Base-by-base conservation (phyloP, 2,888 invertebrate species). In the Phyllotreta striolata region DNA sequence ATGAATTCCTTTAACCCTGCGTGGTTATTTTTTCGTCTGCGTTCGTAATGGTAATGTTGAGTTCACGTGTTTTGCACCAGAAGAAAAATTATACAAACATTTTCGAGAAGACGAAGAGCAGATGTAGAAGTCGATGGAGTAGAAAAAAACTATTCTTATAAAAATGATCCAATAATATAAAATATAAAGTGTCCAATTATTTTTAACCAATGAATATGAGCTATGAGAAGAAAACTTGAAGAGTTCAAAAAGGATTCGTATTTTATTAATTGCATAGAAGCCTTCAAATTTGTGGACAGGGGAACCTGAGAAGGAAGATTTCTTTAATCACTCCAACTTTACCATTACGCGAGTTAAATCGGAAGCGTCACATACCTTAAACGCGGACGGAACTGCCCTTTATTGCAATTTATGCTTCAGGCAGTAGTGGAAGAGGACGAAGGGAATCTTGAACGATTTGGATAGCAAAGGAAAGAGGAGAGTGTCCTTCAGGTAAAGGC, bases 321-420 rank as follows among this genome's bases (percentile, higher is more conserved):
- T 24, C 4, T 24, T 24, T 1, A 24, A 24, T n/a, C 1, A 24
- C 24, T 24, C 24, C 1, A 24, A 14, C n/a, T 47, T 47, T 47
- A 47, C 47, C 24, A 13, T 47, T 47, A 47, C 47, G 34, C 10
- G 13, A 14, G 14, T 47, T 47, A 47, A 24, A 47, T 14, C 24
- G 8, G 34, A 37, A 13, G 12, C 41, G 35, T 51, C 44, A 57
- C 47, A 43, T 57, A 62, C 51, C 56, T 56, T 59, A 51, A 13
- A 14, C 24, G 49, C n/a, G 14, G 14, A 51, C 13, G 41, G 37
- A 12, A 7, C 14, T 12, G 44, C 44, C 4, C 62, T 68, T 71
- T 75, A 79, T 73, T 80, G 79, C 67, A 81, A 73, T 72, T 80
- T 81, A 73, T 81, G 80, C 74, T 77, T 80, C 70, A 79, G 73